A percentile compares a stretch with the other conserved stretches of the same genome.
phyloP scores from a whole-genome alignment of 2,888 invertebrate species.

The Lypha dubia region DNA sequence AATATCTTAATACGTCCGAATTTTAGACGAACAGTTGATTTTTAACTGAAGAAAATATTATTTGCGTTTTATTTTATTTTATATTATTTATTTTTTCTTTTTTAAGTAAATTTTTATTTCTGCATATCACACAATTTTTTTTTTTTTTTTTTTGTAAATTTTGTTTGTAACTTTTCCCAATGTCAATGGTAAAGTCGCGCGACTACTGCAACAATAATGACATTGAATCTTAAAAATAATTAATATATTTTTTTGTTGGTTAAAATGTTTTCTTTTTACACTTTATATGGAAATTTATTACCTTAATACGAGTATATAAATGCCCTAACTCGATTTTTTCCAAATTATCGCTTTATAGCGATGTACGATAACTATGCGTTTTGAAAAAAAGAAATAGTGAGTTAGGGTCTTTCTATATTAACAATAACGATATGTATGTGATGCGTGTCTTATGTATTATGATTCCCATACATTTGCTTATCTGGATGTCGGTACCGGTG shows the following conservation, averaged over 20 bases:
- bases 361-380: too few species aligned
- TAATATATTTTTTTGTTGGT: slow-evolving; percentile 18
- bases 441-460: too few species aligned
- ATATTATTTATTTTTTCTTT: slow-evolving; percentile 9
- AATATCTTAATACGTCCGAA: neutral
- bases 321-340: too few species aligned
- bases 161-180: too few species aligned
- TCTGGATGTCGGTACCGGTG: too few species aligned
- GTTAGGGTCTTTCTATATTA: too few species aligned
- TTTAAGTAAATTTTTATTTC: slow-evolving; percentile 32
- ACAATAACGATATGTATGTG: too few species aligned
- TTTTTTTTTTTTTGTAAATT: slow-evolving; percentile 20
- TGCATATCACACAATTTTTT: slow-evolving; percentile 50
- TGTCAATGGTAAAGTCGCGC: slow-evolving; percentile 68
- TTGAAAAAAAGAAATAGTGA: too few species aligned
- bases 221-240: slow-evolving; percentile 56
- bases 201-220: slow-evolving; percentile 56
- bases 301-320: too few species aligned
- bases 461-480: too few species aligned
- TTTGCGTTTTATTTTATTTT: too few species aligned
- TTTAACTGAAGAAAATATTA: slow-evolving; percentile 22
- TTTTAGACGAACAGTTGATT: neutral
- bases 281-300: neutral
- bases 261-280: slow-evolving; percentile 10
- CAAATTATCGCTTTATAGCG: too few species aligned